Evolutionary conservation across 2,113 vertebrate genomes (phyloP), one percentile per base, ranked within the genome.

Genomic region (Cepphus grylle): DNA sequence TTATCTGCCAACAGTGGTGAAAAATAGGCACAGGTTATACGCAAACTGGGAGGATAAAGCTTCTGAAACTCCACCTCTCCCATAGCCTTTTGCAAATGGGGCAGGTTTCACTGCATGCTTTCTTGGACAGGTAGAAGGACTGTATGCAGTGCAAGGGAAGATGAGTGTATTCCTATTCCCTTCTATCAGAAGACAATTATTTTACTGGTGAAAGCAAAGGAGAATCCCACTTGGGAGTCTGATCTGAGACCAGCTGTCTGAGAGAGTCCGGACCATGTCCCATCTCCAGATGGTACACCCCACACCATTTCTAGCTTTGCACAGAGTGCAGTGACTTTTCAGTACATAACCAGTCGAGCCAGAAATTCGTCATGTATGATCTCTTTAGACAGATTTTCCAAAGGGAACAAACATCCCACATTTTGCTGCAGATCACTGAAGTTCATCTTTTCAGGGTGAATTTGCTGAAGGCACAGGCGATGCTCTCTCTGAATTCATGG

Each of bases 391-490:
- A 77, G 38, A 55, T 34, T 67, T 81, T 67, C 34, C 61, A 36
- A 49, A 70, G 53, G 26, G 7, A 72, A 17, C 0, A 0, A 58
- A 14, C 15, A 45, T 88, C 42, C 19, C 23, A 36, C 3, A 0
- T 69, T 87, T 88, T 73, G 11, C 42, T 79, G 49, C 16, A 38
- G 47, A n/a, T 63, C 47, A 7, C 42, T 40, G 32, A 63, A 45
- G 30, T 71, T 73, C 52, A 52, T 13, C 43, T 55, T 36, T 70
- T 63, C 55, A 42, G 49, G 22, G 42, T 73, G 50, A 83, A 50
- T 78, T 82, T 88, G 17, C 32, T 38, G 26, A 81, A 85, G 7
- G 12, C 43, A 55, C 8, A 69, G 40, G 26, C 0, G 0, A 6
- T 71, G 6, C 5, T 58, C 4, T 66, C 32, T 6, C 32, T 67